A percentile compares a stretch with the other conserved stretches of the same genome.
Evolutionary conservation across 2,797 vertebrate genomes (phyloP).

Genomic region (Cynopterus sphinx): DNA sequence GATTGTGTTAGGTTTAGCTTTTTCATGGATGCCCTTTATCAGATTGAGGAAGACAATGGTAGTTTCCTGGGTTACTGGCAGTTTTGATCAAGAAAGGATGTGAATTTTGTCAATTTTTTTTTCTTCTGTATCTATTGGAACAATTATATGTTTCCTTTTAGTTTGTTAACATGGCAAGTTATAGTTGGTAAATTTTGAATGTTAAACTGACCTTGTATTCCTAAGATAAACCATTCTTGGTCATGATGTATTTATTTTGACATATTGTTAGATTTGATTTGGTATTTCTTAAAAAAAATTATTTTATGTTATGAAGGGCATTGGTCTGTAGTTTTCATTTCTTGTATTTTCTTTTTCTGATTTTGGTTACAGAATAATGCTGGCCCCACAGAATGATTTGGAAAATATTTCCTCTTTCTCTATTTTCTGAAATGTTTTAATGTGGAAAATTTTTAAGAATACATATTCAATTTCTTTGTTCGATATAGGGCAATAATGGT

Average conservation of each 20-base stretch:
- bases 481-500: background rate
- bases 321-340: background rate
- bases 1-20: background rate
- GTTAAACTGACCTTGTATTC: background rate
- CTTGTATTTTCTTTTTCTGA: background rate
- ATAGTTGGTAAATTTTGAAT: background rate
- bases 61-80: background rate
- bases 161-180: background rate
- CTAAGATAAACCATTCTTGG: background rate
- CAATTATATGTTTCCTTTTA: background rate
- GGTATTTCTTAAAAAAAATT: background rate
- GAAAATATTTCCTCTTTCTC: background rate
- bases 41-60: background rate
- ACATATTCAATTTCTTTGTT: background rate
- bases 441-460: background rate
- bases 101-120: background rate
- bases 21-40: background rate
- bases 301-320: background rate
- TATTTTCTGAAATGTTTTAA: background rate
- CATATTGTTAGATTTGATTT: background rate
- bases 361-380: background rate
- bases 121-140: background rate
- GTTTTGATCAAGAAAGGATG: background rate
- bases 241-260: background rate
- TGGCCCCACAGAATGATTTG: background rate